A percentile compares a stretch with the other conserved stretches of the same genome.
Conservation (phyloP, 2,888 invertebrate genomes). For the Oxyteleia sp. region DNA sequence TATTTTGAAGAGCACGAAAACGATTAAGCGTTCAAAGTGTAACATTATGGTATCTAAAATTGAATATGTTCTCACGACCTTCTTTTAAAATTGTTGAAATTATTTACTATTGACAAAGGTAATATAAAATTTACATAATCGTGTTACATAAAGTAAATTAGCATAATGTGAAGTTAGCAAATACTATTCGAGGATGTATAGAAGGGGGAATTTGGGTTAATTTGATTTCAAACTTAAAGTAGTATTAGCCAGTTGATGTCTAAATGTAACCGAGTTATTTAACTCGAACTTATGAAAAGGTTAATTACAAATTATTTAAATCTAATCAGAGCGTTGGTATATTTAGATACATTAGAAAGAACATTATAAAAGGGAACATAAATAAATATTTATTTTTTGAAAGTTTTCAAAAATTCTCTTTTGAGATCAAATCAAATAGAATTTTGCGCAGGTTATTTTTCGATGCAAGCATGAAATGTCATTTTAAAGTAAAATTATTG, state of each 20-base stretch:
- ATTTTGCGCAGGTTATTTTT: constrained; percentile 19
- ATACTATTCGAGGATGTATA: constrained; percentile 27
- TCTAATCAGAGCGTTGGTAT: too few species aligned
- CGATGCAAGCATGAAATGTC: constrained; percentile 23
- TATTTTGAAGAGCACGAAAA: too few species aligned
- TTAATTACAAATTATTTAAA: too few species aligned
- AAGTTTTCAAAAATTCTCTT: background rate
- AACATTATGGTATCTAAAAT: background rate
- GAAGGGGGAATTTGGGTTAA: constrained; percentile 44
- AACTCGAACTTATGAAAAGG: constrained; percentile 9
- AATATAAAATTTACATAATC: constrained; percentile 41
- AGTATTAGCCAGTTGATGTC: constrained; percentile 31
- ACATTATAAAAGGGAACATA: too few species aligned
- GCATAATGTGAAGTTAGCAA: constrained; percentile 45
- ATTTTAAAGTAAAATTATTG: constrained; percentile 27
- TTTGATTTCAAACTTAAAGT: constrained; percentile 50
- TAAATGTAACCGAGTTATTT: constrained; percentile 38
- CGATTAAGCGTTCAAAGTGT: background rate
- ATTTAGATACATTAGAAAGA: too few species aligned
- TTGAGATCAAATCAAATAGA: constrained; percentile 2
- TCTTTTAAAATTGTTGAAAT: constrained; percentile 14
- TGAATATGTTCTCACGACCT: background rate
- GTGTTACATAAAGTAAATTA: constrained; percentile 40
- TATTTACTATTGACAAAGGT: constrained; percentile 36
- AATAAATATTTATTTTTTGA: background rate